A percentile compares a stretch with the other conserved stretches of the same genome.
Conservation (phyloP, 1,140 invertebrate species). For the Drosophila dunni region DNA sequence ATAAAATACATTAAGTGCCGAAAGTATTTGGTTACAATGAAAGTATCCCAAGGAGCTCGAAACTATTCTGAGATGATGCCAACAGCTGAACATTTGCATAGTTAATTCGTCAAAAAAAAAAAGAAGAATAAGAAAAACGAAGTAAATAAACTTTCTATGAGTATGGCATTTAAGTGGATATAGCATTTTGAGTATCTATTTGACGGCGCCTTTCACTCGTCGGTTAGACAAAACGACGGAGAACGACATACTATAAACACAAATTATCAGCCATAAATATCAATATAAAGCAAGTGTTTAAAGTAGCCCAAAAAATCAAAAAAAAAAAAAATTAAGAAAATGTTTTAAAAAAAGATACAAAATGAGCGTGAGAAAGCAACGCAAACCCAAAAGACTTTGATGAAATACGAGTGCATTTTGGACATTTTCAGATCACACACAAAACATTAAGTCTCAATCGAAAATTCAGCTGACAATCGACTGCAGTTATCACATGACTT, state of each 20-base stretch:
- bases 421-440: conserved; percentile 8
- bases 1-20: not conserved
- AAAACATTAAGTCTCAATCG: not conserved
- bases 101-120: conserved; percentile 17
- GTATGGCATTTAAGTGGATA: conserved; percentile 15
- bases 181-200: not conserved
- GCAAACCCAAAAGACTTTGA: conserved; percentile 10
- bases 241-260: conserved; percentile 32
- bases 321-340: conserved; percentile 35
- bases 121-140: not conserved
- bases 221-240: conserved; percentile 3
- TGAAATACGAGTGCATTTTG: conserved; percentile 44
- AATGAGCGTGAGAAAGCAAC: conserved; percentile 28
- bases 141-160: conserved; percentile 50
- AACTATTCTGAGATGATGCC: conserved; percentile 7
- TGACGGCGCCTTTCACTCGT: conserved; percentile 57
- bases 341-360: conserved; percentile 48
- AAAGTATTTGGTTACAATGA: not conserved
- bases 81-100: conserved; percentile 31
- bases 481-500: conserved; percentile 16
- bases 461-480: conserved; percentile 25
- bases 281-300: conserved; percentile 54
- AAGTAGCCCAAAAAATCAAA: conserved; percentile 26
- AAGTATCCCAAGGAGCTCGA: not conserved
- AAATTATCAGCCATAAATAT: conserved; percentile 73